Evolutionary conservation across 1,140 invertebrate genomes (phyloP), one percentile per base, ranked within the genome.

Genomic region (Aphaenogaster floridana): DNA sequence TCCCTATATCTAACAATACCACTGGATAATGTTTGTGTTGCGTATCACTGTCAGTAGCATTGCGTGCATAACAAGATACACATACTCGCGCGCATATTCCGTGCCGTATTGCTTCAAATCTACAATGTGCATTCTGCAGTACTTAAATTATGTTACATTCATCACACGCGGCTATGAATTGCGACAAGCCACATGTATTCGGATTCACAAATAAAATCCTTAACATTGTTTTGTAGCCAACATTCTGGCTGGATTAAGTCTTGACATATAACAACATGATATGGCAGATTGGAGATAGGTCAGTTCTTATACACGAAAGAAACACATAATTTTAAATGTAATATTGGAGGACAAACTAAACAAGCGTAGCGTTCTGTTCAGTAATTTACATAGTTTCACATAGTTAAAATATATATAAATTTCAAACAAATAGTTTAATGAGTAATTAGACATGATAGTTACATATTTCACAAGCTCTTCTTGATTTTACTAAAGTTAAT

Each of bases 71-170:
- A 83, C 66, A 48, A 74, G 68, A 21, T 48, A 74, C 17, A 59
- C 39, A 71, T 50, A 69, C 28, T 50, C 7, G 5, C 68, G 17
- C 54, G 9, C 17, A 21, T 17, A 34, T 81, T 71, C n/a, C 13
- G 42, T 83, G 68, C 54, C 13, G 39, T 83, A 72, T 57, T 39
- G n/a, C 42, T 59, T 36, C 42, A 48, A 36, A 83, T 74, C 64
- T 74, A 15, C 54, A 83, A 52, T 57, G 15, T 48, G 17, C 15
- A 71, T 81, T 68, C 15, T n/a, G 61, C 77, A 36, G 45, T 66
- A 72, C 15, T 72, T 83, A 48, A 79, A 64, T 78, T 63, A 71
- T 39, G 21, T 42, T 81, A 39, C n/a, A 80, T 81, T 54, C 36
- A 54, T 71, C 64, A 28, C 9, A 28, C 3, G 48, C 13, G 13